A percentile compares a stretch with the other conserved stretches of the same genome.
These are phyloP conservation scores for Pyrocoelia pectoralis DNA, from an alignment of 2,888 invertebrate species.

Conservation along the genomic window DNA sequence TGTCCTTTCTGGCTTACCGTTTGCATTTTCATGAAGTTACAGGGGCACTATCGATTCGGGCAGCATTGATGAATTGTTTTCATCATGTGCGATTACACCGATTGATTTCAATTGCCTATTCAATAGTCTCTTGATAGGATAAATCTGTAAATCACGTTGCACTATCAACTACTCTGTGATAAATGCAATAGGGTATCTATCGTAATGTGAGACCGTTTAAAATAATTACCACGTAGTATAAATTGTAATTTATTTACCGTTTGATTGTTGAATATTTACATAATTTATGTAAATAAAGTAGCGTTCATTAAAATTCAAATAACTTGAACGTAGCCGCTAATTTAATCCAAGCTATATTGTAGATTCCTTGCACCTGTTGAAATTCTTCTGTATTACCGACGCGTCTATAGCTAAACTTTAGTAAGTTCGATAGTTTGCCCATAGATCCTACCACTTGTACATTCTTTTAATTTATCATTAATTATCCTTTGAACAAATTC, in stretches of 20 bases:
- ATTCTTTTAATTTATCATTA: background rate
- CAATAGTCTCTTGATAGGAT: slow-evolving; percentile 59
- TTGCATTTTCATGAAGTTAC: slow-evolving; percentile 56
- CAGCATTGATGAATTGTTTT: slow-evolving; percentile 61
- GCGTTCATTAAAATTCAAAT: background rate
- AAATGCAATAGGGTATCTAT: slow-evolving; percentile 45
- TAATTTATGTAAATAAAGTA: background rate
- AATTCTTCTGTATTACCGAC: slow-evolving; percentile 53
- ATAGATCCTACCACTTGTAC: slow-evolving; percentile 40
- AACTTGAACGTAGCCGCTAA: background rate
- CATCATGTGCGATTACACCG: slow-evolving; percentile 61
- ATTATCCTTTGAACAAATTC: background rate
- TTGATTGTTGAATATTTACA: slow-evolving; percentile 1
- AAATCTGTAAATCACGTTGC: slow-evolving; percentile 58
- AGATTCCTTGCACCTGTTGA: slow-evolving; percentile 29
- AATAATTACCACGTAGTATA: background rate
- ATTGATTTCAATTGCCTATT: slow-evolving; percentile 62
- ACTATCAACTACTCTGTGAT: slow-evolving; percentile 58
- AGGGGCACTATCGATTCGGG: slow-evolving; percentile 51
- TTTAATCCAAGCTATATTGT: background rate
- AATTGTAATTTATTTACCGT: slow-evolving; percentile 3
- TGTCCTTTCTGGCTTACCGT: slow-evolving; percentile 42
- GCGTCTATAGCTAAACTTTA: slow-evolving; percentile 39
- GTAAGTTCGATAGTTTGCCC: slow-evolving; percentile 55
- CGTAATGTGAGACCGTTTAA: slow-evolving; percentile 20